These are phyloP conservation scores for Dinothrombium tinctorium DNA, from an alignment of 1,140 invertebrate species.

Conservation along the genomic window DNA sequence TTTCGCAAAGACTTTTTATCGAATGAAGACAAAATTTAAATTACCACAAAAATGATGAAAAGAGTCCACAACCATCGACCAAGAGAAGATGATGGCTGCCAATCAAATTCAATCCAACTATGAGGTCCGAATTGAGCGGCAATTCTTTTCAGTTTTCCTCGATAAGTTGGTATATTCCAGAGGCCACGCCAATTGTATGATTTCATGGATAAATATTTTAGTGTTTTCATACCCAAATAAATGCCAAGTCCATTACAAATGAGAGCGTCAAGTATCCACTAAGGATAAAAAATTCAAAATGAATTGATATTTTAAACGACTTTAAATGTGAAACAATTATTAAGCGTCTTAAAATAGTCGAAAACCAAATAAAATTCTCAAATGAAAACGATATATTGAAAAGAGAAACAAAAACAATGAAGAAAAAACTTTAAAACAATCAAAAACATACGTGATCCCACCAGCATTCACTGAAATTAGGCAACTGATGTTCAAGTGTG, in stretches of 20 bases:
- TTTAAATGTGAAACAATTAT: conserved; percentile 1
- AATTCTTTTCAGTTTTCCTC: conserved; percentile 29
- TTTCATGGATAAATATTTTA: conserved; percentile 32
- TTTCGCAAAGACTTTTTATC: too few species aligned
- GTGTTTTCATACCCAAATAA: conserved; percentile 30
- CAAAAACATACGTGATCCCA: too few species aligned
- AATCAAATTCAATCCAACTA: conserved; percentile 35
- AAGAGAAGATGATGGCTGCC: conserved; percentile 29
- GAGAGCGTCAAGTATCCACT: conserved; percentile 36
- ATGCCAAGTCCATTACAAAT: conserved; percentile 34
- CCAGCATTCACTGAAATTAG: too few species aligned
- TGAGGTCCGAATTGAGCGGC: conserved; percentile 33
- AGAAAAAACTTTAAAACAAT: too few species aligned
- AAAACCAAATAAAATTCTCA: not conserved
- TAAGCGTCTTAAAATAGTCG: not conserved
- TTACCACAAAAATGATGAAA: conserved; percentile 25
- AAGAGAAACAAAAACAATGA: too few species aligned
- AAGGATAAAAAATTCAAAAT: conserved; percentile 11
- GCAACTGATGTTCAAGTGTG: too few species aligned
- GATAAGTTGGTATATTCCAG: conserved; percentile 33
- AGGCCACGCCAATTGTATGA: conserved; percentile 34
- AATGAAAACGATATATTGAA: conserved; percentile 5
- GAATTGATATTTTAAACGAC: not conserved
- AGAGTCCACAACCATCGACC: conserved; percentile 30
- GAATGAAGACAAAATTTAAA: conserved; percentile 13